Percentiles rank a stretch among this genome's conserved stretches.
These are phyloP conservation scores for Heliconius cydno DNA, from an alignment of 2,888 invertebrate species.

Conservation along the genomic window DNA sequence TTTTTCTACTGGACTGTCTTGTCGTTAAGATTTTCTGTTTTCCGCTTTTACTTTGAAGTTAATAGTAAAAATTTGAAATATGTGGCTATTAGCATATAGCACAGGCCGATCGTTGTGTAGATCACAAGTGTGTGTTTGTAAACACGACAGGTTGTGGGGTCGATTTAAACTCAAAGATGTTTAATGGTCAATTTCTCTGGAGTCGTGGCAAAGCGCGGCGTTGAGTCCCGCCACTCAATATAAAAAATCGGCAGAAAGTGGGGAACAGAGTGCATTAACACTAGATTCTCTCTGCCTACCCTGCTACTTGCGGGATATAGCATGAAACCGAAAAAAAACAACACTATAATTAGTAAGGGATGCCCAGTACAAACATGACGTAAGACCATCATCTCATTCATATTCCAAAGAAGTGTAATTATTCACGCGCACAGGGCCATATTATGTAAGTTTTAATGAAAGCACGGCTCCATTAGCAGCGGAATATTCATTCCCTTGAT, in stretches of 20 bases:
- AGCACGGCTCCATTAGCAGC: conserved; percentile 51
- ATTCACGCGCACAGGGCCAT: conserved; percentile 50
- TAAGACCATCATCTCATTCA: conserved; percentile 47
- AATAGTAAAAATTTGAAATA: too few species aligned
- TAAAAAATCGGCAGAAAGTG: too few species aligned
- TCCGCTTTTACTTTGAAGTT: too few species aligned
- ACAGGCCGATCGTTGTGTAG: too few species aligned
- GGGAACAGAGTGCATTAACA: background rate
- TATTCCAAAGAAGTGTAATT: conserved; percentile 53
- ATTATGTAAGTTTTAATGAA: conserved; percentile 51
- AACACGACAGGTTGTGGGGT: background rate
- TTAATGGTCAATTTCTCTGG: background rate
- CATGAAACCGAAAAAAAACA: background rate
- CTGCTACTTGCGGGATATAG: background rate
- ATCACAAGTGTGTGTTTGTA: background rate
- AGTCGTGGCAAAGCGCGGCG: too few species aligned
- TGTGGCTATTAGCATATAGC: too few species aligned
- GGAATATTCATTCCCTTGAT: conserved; percentile 52
- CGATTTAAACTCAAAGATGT: background rate
- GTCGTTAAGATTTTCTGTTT: background rate
- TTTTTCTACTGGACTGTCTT: background rate
- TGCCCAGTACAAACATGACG: conserved; percentile 28
- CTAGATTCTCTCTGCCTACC: background rate
- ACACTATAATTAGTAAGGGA: conserved; percentile 1
- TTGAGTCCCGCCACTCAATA: too few species aligned